Evolutionary conservation across 2,797 vertebrate genomes (phyloP).

Genomic region (Sarcoramphus papa): DNA sequence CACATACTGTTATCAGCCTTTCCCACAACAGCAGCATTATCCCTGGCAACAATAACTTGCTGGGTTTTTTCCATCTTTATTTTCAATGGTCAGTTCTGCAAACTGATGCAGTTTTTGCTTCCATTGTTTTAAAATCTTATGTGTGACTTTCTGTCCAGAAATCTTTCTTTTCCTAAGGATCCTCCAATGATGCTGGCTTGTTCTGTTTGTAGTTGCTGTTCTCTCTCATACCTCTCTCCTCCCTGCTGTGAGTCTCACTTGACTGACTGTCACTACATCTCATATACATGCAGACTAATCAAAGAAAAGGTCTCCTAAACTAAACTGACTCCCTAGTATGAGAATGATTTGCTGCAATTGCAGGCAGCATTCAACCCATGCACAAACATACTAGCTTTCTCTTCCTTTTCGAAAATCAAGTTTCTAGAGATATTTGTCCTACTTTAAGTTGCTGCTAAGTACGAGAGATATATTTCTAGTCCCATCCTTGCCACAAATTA

Average conservation of each 20-base stretch:
- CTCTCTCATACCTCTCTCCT: not conserved
- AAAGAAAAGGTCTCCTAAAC: constrained; percentile 4
- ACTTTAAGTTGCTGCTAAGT: not conserved
- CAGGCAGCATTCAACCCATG: not conserved
- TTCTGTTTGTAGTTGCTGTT: not conserved
- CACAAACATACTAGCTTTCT: not conserved
- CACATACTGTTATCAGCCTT: not conserved
- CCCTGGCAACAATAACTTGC: not conserved
- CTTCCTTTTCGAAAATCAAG: not conserved
- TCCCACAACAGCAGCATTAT: not conserved
- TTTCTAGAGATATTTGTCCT: not conserved
- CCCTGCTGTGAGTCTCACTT: not conserved
- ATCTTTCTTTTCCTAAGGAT: not conserved
- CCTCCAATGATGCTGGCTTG: no score
- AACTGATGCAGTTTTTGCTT: not conserved
- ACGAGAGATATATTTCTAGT: not conserved
- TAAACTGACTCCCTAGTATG: not conserved
- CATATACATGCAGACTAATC: not conserved
- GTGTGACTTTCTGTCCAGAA: not conserved
- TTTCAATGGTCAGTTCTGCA: not conserved
- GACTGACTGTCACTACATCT: not conserved
- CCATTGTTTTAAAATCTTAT: not conserved
- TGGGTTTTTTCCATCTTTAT: not conserved
- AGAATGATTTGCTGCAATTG: not conserved
- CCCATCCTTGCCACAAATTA: not conserved